Evolutionary conservation across 2,888 invertebrate genomes (phyloP), one percentile per base, ranked within the genome.

Genomic region (Cheilosia vernalis): DNA sequence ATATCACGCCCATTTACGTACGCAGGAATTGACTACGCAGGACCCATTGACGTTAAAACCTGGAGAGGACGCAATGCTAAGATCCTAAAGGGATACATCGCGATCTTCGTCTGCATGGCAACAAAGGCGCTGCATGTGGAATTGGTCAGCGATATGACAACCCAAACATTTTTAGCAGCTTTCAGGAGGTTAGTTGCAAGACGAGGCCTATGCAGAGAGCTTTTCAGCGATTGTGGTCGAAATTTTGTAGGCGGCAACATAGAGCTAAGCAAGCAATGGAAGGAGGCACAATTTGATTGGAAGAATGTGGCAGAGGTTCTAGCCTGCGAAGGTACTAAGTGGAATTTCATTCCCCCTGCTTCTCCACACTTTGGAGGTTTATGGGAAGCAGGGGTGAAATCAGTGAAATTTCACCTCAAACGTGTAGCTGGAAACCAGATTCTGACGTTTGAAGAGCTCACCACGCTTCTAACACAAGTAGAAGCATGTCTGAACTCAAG

Each of bases 1-100:
- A 27, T 27, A 6, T 27, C 53, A 5, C 24, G 42, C 9, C 6
- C 15, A 24, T 19, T 53, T 5, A 15, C 17, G 6, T 53, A 53
- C 21, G 53, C 30, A 27, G 53, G 53, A 27, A 7, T 30, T 30
- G 30, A 30, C 30, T 30, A 30, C 30, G 30, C 6, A 7, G 33
- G 10, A 10, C 33, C 33, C 10, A 33, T 33, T 33, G 33, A 33
- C 10, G 33, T 33, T 10, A 33, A 33, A 33, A 33, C 33, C 33
- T 33, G 33, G 33, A 10, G 33, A 33, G 10, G 33, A 33, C 33
- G 33, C 33, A 33, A 33, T 10, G 33, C 33, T 10, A 33, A 33
- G 10, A 33, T 9, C 10, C 33, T 33, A 3, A 33, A 33, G 9
- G 33, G 19, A 9, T 89, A 27, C 89, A 15, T n/a, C 21, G 42